A percentile compares a stretch with the other conserved stretches of the same genome.
phyloP scores from a whole-genome alignment of 2,797 vertebrate species.

The Microctenopoma stevenorrisi region DNA sequence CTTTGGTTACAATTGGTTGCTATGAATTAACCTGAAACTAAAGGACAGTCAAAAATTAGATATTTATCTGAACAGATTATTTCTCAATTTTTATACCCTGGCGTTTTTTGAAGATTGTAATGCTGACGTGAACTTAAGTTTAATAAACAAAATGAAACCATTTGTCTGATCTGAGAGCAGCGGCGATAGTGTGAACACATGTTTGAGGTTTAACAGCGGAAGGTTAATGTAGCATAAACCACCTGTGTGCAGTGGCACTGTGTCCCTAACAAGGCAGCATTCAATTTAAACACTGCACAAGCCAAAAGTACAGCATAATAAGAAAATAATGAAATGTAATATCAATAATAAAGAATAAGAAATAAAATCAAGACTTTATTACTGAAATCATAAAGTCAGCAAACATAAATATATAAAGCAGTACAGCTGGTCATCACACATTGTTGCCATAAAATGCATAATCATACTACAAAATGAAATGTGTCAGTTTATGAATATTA shows the following conservation, averaged over 20 bases:
- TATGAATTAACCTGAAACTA: not conserved
- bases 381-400: too few species aligned
- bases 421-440: too few species aligned
- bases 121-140: not conserved
- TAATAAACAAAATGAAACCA: conserved; percentile 40
- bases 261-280: too few species aligned
- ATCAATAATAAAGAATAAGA: too few species aligned
- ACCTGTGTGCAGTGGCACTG: not conserved
- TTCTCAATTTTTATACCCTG: not conserved
- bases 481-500: too few species aligned
- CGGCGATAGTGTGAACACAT: not conserved
- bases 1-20: not conserved
- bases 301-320: too few species aligned
- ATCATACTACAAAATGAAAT: too few species aligned
- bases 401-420: too few species aligned
- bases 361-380: too few species aligned
- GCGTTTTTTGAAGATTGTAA: not conserved
- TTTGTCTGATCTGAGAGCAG: conserved; percentile 10
- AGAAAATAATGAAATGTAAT: too few species aligned
- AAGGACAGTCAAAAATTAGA: not conserved
- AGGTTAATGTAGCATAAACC: not conserved
- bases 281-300: too few species aligned
- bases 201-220: conserved; percentile 7
- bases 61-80: not conserved
- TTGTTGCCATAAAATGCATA: too few species aligned